Conservation (phyloP, 1,140 invertebrate genomes). For the Hyphantria cunea region DNA sequence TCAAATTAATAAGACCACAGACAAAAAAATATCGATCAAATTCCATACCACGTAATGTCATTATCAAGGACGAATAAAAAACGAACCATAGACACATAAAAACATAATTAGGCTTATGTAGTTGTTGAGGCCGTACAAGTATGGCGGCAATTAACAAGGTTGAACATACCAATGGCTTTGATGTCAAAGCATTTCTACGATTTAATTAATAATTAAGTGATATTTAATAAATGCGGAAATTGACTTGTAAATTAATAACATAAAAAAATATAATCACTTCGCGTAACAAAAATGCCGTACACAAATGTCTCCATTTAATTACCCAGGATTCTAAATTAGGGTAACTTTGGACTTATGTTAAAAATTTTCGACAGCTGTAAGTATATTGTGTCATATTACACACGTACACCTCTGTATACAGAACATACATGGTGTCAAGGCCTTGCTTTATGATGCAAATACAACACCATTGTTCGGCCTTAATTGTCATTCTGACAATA, state of each 20-base stretch:
- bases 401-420: too few species aligned
- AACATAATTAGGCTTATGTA: constrained; percentile 11
- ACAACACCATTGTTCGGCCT: too few species aligned
- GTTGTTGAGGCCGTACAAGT: background rate
- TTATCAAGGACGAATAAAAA: constrained; percentile 21
- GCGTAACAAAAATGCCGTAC: too few species aligned
- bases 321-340: too few species aligned
- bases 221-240: background rate
- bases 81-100: constrained; percentile 11
- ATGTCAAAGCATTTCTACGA: background rate
- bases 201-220: background rate
- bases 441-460: too few species aligned
- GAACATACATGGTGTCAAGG: too few species aligned
- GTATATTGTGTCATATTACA: too few species aligned
- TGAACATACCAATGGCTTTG: background rate
- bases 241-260: background rate
- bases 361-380: too few species aligned
- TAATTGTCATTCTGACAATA: too few species aligned
- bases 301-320: too few species aligned
- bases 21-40: constrained; percentile 20
- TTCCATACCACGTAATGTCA: constrained; percentile 24
- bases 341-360: too few species aligned
- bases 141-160: constrained; percentile 1
- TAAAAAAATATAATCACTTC: too few species aligned
- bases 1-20: constrained; percentile 1